Evolutionary conservation across 2,888 invertebrate genomes (phyloP).

Genomic region (Leucophenga montana): DNA sequence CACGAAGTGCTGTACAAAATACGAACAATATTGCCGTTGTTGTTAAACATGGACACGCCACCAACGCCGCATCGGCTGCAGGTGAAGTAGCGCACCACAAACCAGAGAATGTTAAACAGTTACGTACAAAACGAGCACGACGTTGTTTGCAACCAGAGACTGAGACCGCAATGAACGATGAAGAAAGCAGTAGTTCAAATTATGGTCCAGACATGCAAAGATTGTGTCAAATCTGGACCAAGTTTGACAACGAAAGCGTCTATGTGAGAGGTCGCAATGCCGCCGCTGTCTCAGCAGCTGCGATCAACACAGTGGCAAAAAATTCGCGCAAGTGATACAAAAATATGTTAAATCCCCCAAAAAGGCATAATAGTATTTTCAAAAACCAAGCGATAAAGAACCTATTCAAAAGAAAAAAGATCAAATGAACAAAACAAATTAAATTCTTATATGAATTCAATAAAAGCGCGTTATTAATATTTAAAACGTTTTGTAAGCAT

Average conservation of each 20-base stretch:
- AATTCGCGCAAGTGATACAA: conserved; percentile 63
- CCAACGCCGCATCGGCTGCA: conserved; percentile 60
- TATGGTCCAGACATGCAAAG: conserved; percentile 57
- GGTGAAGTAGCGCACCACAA: conserved; percentile 56
- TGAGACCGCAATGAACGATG: conserved; percentile 54
- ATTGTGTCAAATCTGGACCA: conserved; percentile 53
- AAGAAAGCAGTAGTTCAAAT: conserved; percentile 63
- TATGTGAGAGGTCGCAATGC: conserved; percentile 55
- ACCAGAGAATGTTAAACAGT: conserved; percentile 42
- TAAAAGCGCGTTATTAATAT: too few relatives aligned
- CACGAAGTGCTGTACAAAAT: conserved; percentile 26
- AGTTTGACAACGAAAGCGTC: conserved; percentile 62
- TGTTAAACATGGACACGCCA: conserved; percentile 61
- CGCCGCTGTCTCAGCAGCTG: conserved; percentile 41
- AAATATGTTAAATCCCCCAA: not conserved
- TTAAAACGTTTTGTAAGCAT: too few relatives aligned
- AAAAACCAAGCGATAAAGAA: conserved; percentile 12
- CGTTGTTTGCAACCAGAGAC: conserved; percentile 68
- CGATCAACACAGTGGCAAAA: conserved; percentile 49
- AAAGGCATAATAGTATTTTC: conserved; percentile 21
- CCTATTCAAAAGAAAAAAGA: too few relatives aligned
- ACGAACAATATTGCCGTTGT: conserved; percentile 32
- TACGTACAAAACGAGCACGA: conserved; percentile 56
- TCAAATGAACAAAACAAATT: too few relatives aligned
- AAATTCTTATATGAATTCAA: too few relatives aligned